Base-by-base conservation (phyloP, 2,797 vertebrate species). In the Monodelphis domestica region DNA sequence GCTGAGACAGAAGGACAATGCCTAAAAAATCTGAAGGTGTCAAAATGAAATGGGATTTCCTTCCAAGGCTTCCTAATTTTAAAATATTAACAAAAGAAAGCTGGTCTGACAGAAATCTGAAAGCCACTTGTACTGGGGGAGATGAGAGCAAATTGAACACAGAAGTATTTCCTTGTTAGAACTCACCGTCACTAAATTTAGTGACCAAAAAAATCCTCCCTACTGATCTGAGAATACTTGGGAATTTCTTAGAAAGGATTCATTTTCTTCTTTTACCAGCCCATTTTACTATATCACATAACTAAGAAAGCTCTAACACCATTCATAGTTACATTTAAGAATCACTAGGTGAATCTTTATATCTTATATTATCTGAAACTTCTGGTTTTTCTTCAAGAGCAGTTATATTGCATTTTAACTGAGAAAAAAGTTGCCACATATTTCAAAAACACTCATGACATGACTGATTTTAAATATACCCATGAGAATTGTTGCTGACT, bases 31-130 rank as follows among this genome's bases (percentile, higher is more conserved):
- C 56, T 94, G 87, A 45, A 90, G 90, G 1, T 15, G 53, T 56
- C 54, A 10, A 59, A 93, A 91, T n/a, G 54, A 26, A 92, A 94
- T 87, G n/a, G 59, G 53, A 57, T n/a, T 53, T 63, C 91, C 50
- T 70, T 28, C 45, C 55, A 89, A 91, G 38, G 7, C 28, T 59
- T 59, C 70, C 93, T 91, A 29, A 51, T 55, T 90, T 89, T 53
- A 92, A 95, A 14, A n/a, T n/a, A 51, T 87, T 54, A 91, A 52
- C 89, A 57, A 10, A 54, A 54, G 17, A 70, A 78, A 84, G 21
- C 24, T 50, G 70, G 38, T 84, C 70, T 84, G 70, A 84, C 9
- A 45, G 38, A 26, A 50, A 84, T 50, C 50, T 84, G 38, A 38
- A 38, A 84, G 1, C 38, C 24, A 50, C 70, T 84, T 45, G 7